Base-by-base conservation (phyloP, 2,797 vertebrate genomes). In the Pangasius mekongensis region DNA sequence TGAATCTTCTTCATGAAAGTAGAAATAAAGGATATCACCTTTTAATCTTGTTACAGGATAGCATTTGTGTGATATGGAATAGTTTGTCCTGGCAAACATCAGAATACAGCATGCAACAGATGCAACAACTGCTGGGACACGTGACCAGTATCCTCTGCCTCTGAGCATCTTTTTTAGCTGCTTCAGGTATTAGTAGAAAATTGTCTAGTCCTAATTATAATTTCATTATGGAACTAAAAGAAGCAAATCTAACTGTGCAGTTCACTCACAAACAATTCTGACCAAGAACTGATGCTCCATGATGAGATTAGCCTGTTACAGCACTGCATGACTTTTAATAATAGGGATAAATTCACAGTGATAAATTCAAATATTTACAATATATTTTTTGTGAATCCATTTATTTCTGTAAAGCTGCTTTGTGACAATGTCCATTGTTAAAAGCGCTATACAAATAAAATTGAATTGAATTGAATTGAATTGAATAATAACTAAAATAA, bases 41-140 rank as follows among this genome's bases (percentile, higher is more conserved):
- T 36, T 56, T 80, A 56, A 56, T 54, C 16, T 56, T 33, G 95
- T 27, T 88, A 97, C 96, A 93, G 96, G 96, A 47, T 93, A 94
- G 62, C 96, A 95, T 94, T 94, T 97, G 89, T 94, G 95, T 91
- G 93, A 91, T 80, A 93, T 96, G 95, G 95, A 94, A 90, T 77
- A 90, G 71, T 94, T 94, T 89, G 93, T 94, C 58, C 94, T 96
- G 87, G 95, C 96, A 88, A 95, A 91, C 69, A 95, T 96, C 88
- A 95, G 94, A 87, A 94, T 96, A 93, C 89, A 93, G 81, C 94
- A 96, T 91, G 89, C 95, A 90, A 93, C 94, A 60, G 92, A 95
- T 92, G 96, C 93, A 93, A 94, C 89, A 87, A 66, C 67, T 74
- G 39, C 30, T 36, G 18, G 10, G 33, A 58, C 3, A 7, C 18